Evolutionary conservation across 1,140 invertebrate species (phyloP), one percentile per base, ranked within the genome.

Genomic region (Plectrocnemia conspersa): DNA sequence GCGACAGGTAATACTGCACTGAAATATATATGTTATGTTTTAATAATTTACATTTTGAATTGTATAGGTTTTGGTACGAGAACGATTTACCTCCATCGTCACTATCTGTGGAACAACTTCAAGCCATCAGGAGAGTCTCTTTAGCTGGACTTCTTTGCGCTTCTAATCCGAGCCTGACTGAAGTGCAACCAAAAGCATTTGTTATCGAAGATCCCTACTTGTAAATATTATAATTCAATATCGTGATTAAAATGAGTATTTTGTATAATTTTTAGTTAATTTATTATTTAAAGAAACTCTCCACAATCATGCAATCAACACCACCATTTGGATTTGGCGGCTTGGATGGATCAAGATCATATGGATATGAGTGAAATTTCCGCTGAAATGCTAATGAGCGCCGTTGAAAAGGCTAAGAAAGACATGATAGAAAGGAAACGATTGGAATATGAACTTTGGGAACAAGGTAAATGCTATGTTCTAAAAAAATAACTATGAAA

Each of bases 61-160:
- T n/a, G n/a, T 47, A 47, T 60, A 79, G 93, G 50, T 97, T 93
- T 65, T 97, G 93, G 91, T 97, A 94, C 63, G 93, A 97, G 71
- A 96, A 96, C 65, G 93, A 96, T 66, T 79, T 95, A 22, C 90
- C 91, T 0, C 92, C 92, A 0, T 91, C 91, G 1, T 84, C 90
- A 5, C 82, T 96, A 56, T 84, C 77, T 5, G 64, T 79, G 49
- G 84, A 85, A 41, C 96, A 99, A 71, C 73, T 99, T 1, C 78
- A 82, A 40, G 90, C 95, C 59, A 85, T 98, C 29, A 80, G 89
- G 54, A 91, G 91, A 68, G 82, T 86, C 0, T 85, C 84, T 0
- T 69, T 97, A 1, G 83, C 90, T 1, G 82, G 88, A 9, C 74
- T 97, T 1, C 73, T 97, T 1, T 98, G 94, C 66, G 81, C 86